These are phyloP conservation scores for Sciurus vulgaris DNA, from an alignment of 2,797 vertebrate species.

Conservation along the genomic window DNA sequence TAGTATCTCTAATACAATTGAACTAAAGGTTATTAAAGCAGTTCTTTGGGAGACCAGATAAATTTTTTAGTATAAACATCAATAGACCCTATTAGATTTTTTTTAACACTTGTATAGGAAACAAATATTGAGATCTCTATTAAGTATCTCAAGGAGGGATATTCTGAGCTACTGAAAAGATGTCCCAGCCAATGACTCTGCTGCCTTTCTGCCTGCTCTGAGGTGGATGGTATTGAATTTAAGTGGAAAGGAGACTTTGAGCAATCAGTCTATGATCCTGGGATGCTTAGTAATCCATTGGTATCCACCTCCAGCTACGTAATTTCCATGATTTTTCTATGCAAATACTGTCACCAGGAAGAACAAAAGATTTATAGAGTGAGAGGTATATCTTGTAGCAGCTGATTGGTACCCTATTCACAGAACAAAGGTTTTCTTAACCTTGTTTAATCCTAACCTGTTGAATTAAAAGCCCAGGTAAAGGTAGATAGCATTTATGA, in stretches of 20 bases:
- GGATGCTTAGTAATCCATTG: neutral
- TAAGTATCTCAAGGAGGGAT: neutral
- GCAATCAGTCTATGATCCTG: neutral
- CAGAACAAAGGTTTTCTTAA: neutral
- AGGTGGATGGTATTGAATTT: neutral
- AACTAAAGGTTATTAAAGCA: neutral
- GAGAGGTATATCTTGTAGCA: neutral
- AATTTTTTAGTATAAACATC: conserved; percentile 4
- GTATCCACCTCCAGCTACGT: neutral
- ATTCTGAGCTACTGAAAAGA: neutral
- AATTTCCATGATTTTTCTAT: neutral
- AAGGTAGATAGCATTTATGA: neutral
- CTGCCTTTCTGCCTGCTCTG: neutral
- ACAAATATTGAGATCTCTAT: neutral
- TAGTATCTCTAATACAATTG: neutral
- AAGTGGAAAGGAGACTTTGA: neutral
- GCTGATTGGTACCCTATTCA: neutral
- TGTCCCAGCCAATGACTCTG: neutral
- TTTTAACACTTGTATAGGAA: neutral
- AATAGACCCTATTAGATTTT: neutral
- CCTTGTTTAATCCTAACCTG: neutral
- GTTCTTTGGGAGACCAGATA: neutral
- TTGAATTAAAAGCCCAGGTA: neutral
- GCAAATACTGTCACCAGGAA: neutral
- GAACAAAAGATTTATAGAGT: neutral